Base-by-base conservation (phyloP, 2,113 vertebrate species). In the Zosterops borbonicus region DNA sequence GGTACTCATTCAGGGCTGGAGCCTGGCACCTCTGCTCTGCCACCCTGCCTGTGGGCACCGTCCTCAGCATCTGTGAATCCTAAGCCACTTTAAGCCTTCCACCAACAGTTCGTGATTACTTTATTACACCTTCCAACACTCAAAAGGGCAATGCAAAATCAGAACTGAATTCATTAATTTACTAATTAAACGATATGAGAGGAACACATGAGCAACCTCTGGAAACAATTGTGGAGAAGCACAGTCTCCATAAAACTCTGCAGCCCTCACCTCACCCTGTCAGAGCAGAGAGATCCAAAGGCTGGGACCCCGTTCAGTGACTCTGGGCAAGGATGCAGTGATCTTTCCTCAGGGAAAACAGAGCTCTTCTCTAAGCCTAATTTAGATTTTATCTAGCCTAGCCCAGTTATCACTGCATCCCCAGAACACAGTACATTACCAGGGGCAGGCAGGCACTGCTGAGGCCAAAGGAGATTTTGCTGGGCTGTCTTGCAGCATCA, bases 11-110 rank as follows among this genome's bases (percentile, higher is more conserved):
- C n/a, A 52, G 23, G 0, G 2, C 3, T 9, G 18, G 16, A 91
- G 29, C 22, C n/a, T 56, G 37, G 18, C 12, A 13, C 12, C 39
- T 53, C 68, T 77, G 76, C 64, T 53, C 53, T 59, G 53, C 23
- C 23, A 6, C n/a, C 20, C 64, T 2, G 6, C 47, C n/a, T 0
- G 0, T 2, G 25, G 49, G 59, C 55, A 50, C 37, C 4, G 1
- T 73, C 70, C 42, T 20, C 76, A 25, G 24, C 28, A 28, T 13
- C 53, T 86, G 52, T 18, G 67, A 94, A 46, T 27, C 41, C 67
- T 62, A 41, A 89, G 27, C n/a, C 47, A 24, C 62, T 83, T 74
- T 73, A 62, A 88, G 39, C 55, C 67, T 83, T 64, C 29, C 58
- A 60, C 64, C 44, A 83, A 60, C 37, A 42, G 42, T 29, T 71